These are phyloP conservation scores for Macropodus opercularis DNA, from an alignment of 2,797 vertebrate genomes.

Conservation along the genomic window DNA sequence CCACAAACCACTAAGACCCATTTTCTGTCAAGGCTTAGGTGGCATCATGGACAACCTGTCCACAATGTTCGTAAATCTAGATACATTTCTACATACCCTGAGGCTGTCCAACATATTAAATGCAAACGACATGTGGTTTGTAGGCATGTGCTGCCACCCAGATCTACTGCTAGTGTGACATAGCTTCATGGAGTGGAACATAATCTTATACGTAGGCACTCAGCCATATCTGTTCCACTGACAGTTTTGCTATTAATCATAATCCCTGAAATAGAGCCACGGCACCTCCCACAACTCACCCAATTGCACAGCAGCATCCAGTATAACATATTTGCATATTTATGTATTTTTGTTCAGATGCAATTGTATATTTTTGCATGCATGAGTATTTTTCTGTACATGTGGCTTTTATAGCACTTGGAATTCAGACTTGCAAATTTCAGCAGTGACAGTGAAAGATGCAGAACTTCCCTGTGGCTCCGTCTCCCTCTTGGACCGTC, in stretches of 20 bases:
- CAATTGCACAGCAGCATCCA: constrained; percentile 26
- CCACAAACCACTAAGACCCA: constrained; percentile 1
- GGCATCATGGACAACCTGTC: constrained; percentile 3
- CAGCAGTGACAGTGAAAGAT: constrained; percentile 43
- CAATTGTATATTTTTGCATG: constrained; percentile 24
- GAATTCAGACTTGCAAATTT: constrained; percentile 48
- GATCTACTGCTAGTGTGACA: constrained; percentile 37
- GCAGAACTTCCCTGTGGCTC: constrained; percentile 20
- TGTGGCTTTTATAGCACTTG: constrained; percentile 38
- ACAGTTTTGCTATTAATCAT: constrained; percentile 69
- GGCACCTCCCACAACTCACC: constrained; percentile 43
- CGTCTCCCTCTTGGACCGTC: constrained; percentile 35
- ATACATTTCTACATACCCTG: constrained; percentile 23
- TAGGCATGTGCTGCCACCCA: constrained; percentile 21
- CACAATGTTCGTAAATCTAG: constrained; percentile 37
- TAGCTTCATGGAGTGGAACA: constrained; percentile 44
- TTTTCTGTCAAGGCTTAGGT: constrained; percentile 13
- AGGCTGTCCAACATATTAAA: constrained; percentile 24
- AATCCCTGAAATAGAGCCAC: constrained; percentile 50
- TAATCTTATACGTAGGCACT: constrained; percentile 51
- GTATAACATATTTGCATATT: constrained; percentile 3
- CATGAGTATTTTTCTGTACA: background rate
- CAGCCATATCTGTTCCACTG: constrained; percentile 45
- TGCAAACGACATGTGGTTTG: constrained; percentile 24
- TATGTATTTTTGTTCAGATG: constrained; percentile 20